These are phyloP conservation scores for Diplodus sargus DNA, from an alignment of 2,797 vertebrate genomes.

Conservation along the genomic window DNA sequence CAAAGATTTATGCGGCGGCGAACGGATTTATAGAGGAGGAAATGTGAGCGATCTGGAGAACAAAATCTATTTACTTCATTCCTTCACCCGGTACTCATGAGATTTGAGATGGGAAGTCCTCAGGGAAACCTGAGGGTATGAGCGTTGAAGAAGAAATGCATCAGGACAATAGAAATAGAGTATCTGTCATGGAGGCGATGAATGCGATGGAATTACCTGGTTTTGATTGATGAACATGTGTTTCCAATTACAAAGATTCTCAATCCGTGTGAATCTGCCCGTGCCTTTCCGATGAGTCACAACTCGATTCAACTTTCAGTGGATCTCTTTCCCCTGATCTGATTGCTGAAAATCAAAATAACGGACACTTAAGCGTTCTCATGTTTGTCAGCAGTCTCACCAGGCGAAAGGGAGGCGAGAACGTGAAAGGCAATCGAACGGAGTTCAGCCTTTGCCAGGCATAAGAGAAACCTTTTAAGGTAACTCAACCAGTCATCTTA, in stretches of 20 bases:
- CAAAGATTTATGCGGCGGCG: slow-evolving; percentile 74
- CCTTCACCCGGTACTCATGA: slow-evolving; percentile 40
- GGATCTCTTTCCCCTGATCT: slow-evolving; percentile 30
- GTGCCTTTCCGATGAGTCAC: slow-evolving; percentile 12
- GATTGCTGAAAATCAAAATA: background rate
- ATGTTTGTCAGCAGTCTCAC: slow-evolving; percentile 46
- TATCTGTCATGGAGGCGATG: slow-evolving; percentile 46
- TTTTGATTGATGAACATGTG: slow-evolving; percentile 70
- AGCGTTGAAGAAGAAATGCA: slow-evolving; percentile 46
- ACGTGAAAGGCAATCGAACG: slow-evolving; percentile 46
- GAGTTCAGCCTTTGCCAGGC: slow-evolving; percentile 45
- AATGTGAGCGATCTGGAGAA: slow-evolving; percentile 67
- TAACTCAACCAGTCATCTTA: slow-evolving; percentile 70
- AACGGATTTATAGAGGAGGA: slow-evolving; percentile 74
- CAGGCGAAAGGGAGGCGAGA: slow-evolving; percentile 28
- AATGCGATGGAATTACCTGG: slow-evolving; percentile 62
- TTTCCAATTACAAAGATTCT: slow-evolving; percentile 45
- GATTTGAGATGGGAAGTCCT: slow-evolving; percentile 52
- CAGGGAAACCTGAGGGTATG: slow-evolving; percentile 35
- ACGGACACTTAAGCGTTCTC: no score
- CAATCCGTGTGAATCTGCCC: slow-evolving; percentile 36
- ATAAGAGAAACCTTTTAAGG: slow-evolving; percentile 77
- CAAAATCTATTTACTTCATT: slow-evolving; percentile 75
- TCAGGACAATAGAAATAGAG: slow-evolving; percentile 67
- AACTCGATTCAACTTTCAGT: slow-evolving; percentile 12